Conservation (phyloP, 2,113 vertebrate species). For the Daubentonia madagascariensis region DNA sequence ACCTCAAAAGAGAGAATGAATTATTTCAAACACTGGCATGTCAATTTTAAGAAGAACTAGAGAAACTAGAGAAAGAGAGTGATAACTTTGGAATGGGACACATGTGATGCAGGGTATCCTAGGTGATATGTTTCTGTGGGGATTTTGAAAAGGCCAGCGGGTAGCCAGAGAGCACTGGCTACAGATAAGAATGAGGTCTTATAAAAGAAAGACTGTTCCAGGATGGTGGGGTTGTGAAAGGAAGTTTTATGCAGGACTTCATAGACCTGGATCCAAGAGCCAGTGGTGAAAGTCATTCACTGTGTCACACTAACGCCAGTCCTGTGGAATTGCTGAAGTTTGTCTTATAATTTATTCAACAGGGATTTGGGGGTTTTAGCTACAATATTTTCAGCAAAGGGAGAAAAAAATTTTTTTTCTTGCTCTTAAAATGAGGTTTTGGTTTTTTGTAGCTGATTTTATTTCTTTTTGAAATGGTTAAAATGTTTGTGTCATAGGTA, state of each 20-base stretch:
- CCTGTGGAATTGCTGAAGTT: not conserved
- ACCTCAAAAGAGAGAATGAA: not conserved
- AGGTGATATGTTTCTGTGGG: not conserved
- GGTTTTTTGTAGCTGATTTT: not conserved
- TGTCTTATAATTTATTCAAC: not conserved
- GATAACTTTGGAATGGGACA: not conserved
- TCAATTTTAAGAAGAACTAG: not conserved
- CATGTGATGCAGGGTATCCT: not conserved
- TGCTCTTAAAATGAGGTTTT: not conserved
- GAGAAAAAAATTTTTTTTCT: not conserved
- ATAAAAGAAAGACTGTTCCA: not conserved
- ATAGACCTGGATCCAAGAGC: not conserved
- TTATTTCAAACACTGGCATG: not conserved
- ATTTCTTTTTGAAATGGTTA: not conserved
- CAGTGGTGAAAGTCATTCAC: not conserved
- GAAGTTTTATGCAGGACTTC: not conserved
- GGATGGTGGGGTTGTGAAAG: not conserved
- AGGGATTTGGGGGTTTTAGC: not conserved
- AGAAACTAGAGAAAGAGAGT: not conserved
- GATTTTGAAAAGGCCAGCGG: not conserved
- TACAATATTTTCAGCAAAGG: not conserved
- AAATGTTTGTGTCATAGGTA: not conserved
- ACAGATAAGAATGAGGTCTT: not conserved
- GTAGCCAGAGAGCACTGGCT: not conserved
- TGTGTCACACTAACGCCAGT: not conserved